Base-by-base conservation (phyloP, 2,113 vertebrate species). In the Alectura lathami region DNA sequence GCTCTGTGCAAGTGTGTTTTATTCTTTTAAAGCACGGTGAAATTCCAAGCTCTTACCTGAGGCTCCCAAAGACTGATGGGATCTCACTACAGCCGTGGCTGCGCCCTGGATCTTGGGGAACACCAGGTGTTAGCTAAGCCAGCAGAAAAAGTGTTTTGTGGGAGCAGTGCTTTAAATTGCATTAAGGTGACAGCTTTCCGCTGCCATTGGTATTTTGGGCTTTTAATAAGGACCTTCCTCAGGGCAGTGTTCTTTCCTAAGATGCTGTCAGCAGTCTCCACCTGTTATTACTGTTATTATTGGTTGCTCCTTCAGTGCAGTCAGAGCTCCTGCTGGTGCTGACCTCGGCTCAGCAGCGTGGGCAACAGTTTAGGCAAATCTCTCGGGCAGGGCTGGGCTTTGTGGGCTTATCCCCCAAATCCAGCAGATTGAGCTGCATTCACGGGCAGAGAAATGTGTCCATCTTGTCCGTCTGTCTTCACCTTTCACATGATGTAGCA, bases 381-480 rank as follows among this genome's bases (percentile, higher is more conserved):
- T 60, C 7, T 27, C 9, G 59, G 13, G 38, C 59, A 48, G 72
- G 56, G 29, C 42, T 80, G 72, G 70, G 59, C 17, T 91, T 62
- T 0, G 2, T 30, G 47, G 59, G 42, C 40, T 38, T 30, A 38
- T 40, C 42, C 5, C 1, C 45, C 38, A 7, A 10, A 26, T 32
- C 26, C 2, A 4, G 7, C 0, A 0, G 74, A 38, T 6, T 75
- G 34, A 93, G 56, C 43, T 29, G 26, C 0, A 0, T 4, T 5
- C 6, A 5, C 4, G 14, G 42, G 21, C 17, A 56, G 72, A 60
- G 17, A 29, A 88, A 14, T 1, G 22, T 22, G 7, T 60, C n/a
- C 83, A 34, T 66, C 48, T 48, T 21, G 38, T 30, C 13, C 21
- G 26, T 79, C 47, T 23, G 8, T 56, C 68, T 67, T 77, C 36